These are phyloP conservation scores for Formica selysi DNA, from an alignment of 1,140 invertebrate species.

Conservation along the genomic window DNA sequence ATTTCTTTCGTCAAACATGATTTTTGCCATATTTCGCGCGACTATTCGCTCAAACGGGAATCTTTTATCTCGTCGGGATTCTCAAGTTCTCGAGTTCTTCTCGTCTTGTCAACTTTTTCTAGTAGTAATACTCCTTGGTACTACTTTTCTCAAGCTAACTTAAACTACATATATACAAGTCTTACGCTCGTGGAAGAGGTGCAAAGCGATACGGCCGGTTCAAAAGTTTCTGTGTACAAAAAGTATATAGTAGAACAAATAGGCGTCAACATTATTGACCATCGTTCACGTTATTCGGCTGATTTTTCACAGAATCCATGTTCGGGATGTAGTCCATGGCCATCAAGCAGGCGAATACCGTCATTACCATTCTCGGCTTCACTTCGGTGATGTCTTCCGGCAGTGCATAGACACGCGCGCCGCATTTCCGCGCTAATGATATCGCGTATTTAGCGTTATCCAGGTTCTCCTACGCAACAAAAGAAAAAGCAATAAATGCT, in stretches of 20 bases:
- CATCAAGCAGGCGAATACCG: constrained; percentile 99
- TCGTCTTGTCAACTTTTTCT: constrained; percentile 25
- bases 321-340: constrained; percentile 97
- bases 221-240: constrained; percentile 65
- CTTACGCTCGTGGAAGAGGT: constrained; percentile 70
- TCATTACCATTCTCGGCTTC: constrained; percentile 99
- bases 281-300: constrained; percentile 79
- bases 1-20: neutral
- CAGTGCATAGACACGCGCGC: constrained; percentile 98
- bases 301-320: constrained; percentile 88
- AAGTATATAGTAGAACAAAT: constrained; percentile 16
- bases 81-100: constrained; percentile 4
- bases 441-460: constrained; percentile 99
- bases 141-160: constrained; percentile 70
- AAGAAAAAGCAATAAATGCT: constrained; percentile 33
- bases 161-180: constrained; percentile 79
- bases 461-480: constrained; percentile 92
- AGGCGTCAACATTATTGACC: constrained; percentile 79
- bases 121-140: constrained; percentile 34
- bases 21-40: neutral
- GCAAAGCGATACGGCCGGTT: constrained; percentile 28
- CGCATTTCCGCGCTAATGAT: constrained; percentile 98
- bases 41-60: neutral
- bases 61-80: neutral
- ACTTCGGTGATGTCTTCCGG: constrained; percentile 99